Conservation (phyloP, 2,797 vertebrate genomes). For the Cercopithecus petaurista region DNA sequence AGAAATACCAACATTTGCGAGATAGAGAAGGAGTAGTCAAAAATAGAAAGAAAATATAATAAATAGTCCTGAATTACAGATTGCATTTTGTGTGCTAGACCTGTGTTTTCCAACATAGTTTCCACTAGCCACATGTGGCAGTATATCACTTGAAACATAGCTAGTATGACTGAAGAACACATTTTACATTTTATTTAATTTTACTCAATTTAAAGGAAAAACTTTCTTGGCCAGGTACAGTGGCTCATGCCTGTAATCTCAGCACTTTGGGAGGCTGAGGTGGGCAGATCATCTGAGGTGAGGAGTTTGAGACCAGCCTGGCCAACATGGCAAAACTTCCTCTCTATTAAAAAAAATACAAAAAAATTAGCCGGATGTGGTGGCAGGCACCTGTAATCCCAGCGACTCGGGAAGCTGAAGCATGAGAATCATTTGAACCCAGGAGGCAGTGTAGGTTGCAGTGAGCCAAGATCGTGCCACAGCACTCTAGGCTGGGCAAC, state of each 20-base stretch:
- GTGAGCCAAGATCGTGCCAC: background rate
- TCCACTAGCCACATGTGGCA: background rate
- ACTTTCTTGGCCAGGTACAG: background rate
- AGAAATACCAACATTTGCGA: background rate
- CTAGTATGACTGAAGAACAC: background rate
- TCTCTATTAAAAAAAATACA: background rate
- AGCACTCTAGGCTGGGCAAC: background rate
- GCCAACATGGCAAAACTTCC: background rate
- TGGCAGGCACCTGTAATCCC: background rate
- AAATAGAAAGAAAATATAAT: background rate
- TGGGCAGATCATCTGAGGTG: background rate
- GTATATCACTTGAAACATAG: background rate
- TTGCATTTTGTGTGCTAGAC: background rate
- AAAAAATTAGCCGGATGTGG: background rate
- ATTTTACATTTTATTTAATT: constrained; percentile 25
- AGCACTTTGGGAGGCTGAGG: background rate
- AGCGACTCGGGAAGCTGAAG: background rate
- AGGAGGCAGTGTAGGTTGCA: background rate
- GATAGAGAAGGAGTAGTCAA: background rate
- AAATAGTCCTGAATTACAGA: background rate
- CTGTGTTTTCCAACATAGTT: background rate
- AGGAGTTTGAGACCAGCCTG: background rate
- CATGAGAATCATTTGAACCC: background rate
- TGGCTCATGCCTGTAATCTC: background rate
- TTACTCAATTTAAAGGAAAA: constrained; percentile 37